Conservation (phyloP, 2,797 vertebrate genomes). For the Chrysolophus pictus region DNA sequence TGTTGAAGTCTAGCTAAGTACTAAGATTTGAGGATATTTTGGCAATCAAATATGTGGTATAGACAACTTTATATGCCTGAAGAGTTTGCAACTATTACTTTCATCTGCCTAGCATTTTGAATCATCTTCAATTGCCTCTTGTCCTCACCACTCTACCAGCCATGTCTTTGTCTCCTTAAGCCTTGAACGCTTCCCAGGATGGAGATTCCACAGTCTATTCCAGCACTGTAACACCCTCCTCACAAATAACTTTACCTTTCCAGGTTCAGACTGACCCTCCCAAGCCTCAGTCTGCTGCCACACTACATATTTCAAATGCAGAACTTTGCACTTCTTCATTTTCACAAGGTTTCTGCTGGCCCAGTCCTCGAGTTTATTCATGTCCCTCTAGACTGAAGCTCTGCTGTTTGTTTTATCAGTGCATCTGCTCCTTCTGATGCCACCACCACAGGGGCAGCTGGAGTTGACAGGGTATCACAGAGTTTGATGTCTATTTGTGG, state of each 20-base stretch:
- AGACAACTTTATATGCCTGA: neutral
- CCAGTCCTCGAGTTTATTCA: neutral
- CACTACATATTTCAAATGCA: neutral
- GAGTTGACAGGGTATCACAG: neutral
- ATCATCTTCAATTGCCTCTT: neutral
- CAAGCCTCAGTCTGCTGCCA: neutral
- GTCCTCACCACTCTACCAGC: accelerated
- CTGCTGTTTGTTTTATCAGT: neutral
- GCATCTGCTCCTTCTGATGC: neutral
- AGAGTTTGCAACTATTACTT: neutral
- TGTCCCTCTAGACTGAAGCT: neutral
- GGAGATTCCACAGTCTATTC: neutral
- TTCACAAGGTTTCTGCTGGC: neutral
- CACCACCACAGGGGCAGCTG: neutral
- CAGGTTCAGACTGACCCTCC: neutral
- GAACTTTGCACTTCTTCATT: neutral
- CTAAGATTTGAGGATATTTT: neutral
- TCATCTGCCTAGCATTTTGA: neutral
- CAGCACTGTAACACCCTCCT: neutral
- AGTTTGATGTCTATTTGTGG: neutral
- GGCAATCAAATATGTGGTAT: neutral
- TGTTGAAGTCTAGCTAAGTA: neutral
- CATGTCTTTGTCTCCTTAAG: neutral
- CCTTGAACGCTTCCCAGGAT: neutral
- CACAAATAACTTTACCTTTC: neutral